Evolutionary conservation across 2,888 invertebrate genomes (phyloP), one percentile per base, ranked within the genome.

Genomic region (Adelphocoris suturalis): DNA sequence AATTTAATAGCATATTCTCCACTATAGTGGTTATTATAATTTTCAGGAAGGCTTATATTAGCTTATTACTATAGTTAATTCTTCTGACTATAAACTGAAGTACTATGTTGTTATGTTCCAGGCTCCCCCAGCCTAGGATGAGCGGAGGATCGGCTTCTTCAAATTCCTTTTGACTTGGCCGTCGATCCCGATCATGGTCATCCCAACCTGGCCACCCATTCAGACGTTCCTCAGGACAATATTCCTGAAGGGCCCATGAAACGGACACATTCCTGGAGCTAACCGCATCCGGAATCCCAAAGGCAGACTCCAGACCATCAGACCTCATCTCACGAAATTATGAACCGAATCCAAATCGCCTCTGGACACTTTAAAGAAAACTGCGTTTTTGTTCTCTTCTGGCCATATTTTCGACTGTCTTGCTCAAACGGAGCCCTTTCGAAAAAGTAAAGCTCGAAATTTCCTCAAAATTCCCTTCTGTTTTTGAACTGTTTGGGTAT

Each of bases 81-180:
- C 37, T 37, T 37, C 7, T 2, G 37, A 37, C 7, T 37, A 37
- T 37, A 37, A 37, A 2, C 37, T 37, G 37, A 37, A 37, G n/a
- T 37, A 7, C 37, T 2, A 4, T 37, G 37, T 75, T 52, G 5
- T 52, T 82, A n/a, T 85, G 85, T 85, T 85, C 28, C 85, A 85
- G 85, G 37, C 57, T 85, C 85, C 57, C 52, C 61, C 85, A 85
- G 85, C 85, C 85, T 16, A 85, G 85, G 85, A 85, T 85, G 85
- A 85, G 61, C 68, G 48, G 37, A 47, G 85, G 85, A 85, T 55
- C 61, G 68, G 85, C 68, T 85, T 85, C 85, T 11, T 61, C 61
- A 46, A 85, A 85, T n/a, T 27, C 27, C 46, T 13, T 46, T n/a
- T 85, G 37, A 82, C 37, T 47, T 46, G 76, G 76, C 76, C 37